These are phyloP conservation scores for Chrysemys picta DNA, from an alignment of 2,113 vertebrate genomes.

Conservation along the genomic window DNA sequence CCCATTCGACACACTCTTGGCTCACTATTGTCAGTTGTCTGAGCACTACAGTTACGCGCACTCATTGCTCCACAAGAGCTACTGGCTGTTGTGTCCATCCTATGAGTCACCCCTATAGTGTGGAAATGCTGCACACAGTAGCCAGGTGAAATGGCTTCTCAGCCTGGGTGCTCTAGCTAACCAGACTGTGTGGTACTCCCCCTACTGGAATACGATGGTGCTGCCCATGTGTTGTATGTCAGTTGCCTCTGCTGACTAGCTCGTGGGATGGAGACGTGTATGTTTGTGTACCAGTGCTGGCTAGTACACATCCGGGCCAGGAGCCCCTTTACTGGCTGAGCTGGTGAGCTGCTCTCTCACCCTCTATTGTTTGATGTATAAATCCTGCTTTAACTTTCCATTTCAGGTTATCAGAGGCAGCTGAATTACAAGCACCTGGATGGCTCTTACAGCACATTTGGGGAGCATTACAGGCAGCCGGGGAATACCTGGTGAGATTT, in stretches of 20 bases:
- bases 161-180: neutral
- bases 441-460: constrained; percentile 92
- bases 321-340: neutral
- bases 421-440: constrained; percentile 85
- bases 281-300: neutral
- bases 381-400: neutral
- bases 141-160: no score
- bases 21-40: no score
- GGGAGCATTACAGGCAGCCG: constrained; percentile 31
- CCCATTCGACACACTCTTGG: no score
- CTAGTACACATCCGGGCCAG: neutral
- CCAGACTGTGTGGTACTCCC: neutral
- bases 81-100: no score
- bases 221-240: neutral
- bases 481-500: constrained; percentile 90
- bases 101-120: no score
- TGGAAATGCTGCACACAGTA: no score
- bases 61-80: no score
- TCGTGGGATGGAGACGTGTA: neutral
- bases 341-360: no score
- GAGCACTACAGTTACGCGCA: no score
- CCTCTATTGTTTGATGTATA: no score
- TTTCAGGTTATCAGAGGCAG: constrained; percentile 90
- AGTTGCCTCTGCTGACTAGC: no score
- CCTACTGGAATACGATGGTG: no score